These are phyloP conservation scores for Dendrocincla tyrannina DNA, from an alignment of 2,797 vertebrate genomes.

Conservation along the genomic window DNA sequence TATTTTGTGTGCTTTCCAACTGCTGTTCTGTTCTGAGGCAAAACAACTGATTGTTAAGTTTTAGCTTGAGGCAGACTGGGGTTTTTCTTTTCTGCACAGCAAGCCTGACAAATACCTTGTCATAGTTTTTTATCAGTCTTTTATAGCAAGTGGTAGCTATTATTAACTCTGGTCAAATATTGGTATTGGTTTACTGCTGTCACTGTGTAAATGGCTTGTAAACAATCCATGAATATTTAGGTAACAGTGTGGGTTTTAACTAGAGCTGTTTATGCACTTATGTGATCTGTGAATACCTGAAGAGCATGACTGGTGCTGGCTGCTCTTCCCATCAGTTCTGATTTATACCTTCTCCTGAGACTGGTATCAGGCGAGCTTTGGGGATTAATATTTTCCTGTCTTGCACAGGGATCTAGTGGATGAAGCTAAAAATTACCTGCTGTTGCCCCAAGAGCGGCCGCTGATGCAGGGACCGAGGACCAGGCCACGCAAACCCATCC, in stretches of 20 bases:
- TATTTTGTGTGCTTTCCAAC: not conserved
- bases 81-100: not conserved
- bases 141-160: not conserved
- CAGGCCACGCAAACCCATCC: constrained; percentile 93
- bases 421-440: constrained; percentile 97
- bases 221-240: not conserved
- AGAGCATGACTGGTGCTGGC: not conserved
- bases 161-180: not conserved
- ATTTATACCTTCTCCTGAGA: not conserved
- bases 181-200: not conserved
- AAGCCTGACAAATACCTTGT: not conserved
- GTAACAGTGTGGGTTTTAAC: not conserved
- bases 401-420: constrained; percentile 91
- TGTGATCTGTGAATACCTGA: not conserved
- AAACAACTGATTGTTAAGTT: not conserved
- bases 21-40: not conserved
- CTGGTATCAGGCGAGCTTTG: not conserved
- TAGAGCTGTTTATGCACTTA: not conserved
- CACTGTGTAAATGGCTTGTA: not conserved
- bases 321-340: not conserved
- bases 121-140: not conserved
- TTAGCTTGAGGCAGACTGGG: not conserved
- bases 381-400: constrained; percentile 23
- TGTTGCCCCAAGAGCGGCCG: constrained; percentile 95
- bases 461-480: constrained; percentile 98